phyloP scores from a whole-genome alignment of 2,113 vertebrate species.

The Passer domesticus region DNA sequence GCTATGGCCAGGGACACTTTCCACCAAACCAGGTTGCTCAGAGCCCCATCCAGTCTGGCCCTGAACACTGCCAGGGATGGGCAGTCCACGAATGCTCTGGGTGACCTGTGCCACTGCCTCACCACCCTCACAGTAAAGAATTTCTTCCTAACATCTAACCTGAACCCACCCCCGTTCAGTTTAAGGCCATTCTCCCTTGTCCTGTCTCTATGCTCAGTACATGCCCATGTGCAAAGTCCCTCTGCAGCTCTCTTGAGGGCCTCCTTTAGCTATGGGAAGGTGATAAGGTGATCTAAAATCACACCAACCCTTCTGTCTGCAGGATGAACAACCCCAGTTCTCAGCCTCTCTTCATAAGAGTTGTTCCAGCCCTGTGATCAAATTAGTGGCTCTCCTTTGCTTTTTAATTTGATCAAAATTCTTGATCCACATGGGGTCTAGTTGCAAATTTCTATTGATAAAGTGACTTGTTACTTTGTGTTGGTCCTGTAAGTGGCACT shows the following conservation, averaged over 20 bases:
- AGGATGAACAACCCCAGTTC: neutral
- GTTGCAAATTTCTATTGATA: neutral
- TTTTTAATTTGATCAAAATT: neutral
- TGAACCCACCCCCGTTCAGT: neutral
- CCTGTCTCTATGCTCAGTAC: fast-evolving
- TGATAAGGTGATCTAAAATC: neutral
- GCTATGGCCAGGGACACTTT: neutral
- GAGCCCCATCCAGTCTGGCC: neutral
- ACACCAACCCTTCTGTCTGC: neutral
- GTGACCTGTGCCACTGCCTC: neutral
- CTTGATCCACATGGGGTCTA: neutral
- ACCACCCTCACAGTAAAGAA: neutral
- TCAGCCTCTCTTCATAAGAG: neutral
- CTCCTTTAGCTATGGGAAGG: neutral
- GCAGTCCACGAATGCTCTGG: neutral
- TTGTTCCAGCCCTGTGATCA: neutral
- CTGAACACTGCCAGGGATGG: neutral
- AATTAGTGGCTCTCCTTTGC: neutral
- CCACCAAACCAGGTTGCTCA: neutral
- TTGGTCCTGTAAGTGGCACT: neutral
- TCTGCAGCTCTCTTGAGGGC: neutral
- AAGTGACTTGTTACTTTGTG: fast-evolving
- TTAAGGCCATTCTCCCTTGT: neutral
- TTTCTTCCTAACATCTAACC: neutral
- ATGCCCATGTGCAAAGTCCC: neutral